Evolutionary conservation across 1,140 invertebrate genomes (phyloP), one percentile per base, ranked within the genome.

Genomic region (Zaprionus taronus): DNA sequence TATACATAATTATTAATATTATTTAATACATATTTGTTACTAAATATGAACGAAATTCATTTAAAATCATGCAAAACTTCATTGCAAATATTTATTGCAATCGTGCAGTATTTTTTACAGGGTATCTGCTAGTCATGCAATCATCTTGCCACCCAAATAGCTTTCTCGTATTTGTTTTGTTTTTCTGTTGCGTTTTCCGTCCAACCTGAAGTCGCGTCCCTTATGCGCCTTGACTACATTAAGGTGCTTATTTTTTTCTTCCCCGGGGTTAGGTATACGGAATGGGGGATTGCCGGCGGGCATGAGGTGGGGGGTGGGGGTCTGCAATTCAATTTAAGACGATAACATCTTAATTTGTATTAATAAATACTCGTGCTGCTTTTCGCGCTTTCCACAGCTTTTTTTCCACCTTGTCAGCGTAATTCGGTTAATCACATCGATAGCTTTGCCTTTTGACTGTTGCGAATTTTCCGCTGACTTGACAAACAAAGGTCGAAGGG

Each of bases 301-400:
- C 2, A 38, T 36, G 22, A 24, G 49, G 4, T 3, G 15, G n/a
- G 56, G 34, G 22, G 17, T 22, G 28, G 31, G 22, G 44, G 51
- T 49, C 24, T 55, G 44, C 84, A 79, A 83, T 89, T 89, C 84
- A 87, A 83, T 89, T 89, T 89, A 73, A 79, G 74, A 83, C 78
- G 84, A 87, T 87, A 87, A 87, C 81, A 89, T 87, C 84, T 87
- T 87, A 89, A 87, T 87, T 87, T 89, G 80, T 72, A 79, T 79
- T 89, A 87, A 89, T 89, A 87, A 89, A 89, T 89, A 79, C 73
- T 80, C 76, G 79, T 65, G 49, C 63, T 57, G 44, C 53, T 77
- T 24, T 51, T 51, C 47, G 47, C 47, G 47, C 47, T 51, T 51
- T 64, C 62, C 57, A 76, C 72, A 75, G 79, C 60, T 14, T 51